phyloP scores from a whole-genome alignment of 2,797 vertebrate species.

The Meriones psammophilus region DNA sequence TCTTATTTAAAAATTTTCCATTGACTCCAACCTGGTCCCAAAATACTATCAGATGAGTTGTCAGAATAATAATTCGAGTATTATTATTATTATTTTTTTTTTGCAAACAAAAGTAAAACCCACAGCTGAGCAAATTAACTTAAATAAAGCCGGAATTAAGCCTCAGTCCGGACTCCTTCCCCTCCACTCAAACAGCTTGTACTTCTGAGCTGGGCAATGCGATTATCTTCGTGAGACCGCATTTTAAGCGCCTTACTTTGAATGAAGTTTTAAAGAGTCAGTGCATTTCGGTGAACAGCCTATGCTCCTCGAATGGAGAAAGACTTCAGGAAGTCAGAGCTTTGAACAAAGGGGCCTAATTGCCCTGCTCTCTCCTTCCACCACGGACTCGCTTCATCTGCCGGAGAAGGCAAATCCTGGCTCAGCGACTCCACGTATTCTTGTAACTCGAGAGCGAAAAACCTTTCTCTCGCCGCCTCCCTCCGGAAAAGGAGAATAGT shows the following conservation, averaged over 20 bases:
- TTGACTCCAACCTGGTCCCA: conserved; percentile 30
- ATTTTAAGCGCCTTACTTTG: conserved; percentile 75
- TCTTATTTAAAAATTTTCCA: conserved; percentile 25
- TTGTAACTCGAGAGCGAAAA: background rate
- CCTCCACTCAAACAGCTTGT: conserved; percentile 67
- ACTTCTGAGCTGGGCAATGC: conserved; percentile 61
- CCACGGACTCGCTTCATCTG: background rate
- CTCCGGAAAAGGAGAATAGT: background rate
- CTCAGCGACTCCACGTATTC: conserved; percentile 39
- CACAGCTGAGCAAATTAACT: conserved; percentile 68
- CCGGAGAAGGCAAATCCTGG: background rate
- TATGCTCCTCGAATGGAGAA: conserved; percentile 35
- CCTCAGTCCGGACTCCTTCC: conserved; percentile 52
- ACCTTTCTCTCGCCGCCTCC: background rate
- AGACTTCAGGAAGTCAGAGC: conserved; percentile 54
- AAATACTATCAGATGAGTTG: conserved; percentile 3
- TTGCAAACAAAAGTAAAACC: conserved; percentile 59
- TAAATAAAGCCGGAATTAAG: conserved; percentile 67
- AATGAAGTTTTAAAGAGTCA: conserved; percentile 70
- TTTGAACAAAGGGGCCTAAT: conserved; percentile 18
- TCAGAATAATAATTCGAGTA: conserved; percentile 43
- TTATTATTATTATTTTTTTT: conserved; percentile 43
- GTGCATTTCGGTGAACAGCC: conserved; percentile 58
- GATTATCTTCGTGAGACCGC: conserved; percentile 66
- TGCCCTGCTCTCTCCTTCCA: conserved; percentile 17